Evolutionary conservation across 2,113 vertebrate genomes (phyloP), one percentile per base, ranked within the genome.

Genomic region (Gymnogyps californianus): DNA sequence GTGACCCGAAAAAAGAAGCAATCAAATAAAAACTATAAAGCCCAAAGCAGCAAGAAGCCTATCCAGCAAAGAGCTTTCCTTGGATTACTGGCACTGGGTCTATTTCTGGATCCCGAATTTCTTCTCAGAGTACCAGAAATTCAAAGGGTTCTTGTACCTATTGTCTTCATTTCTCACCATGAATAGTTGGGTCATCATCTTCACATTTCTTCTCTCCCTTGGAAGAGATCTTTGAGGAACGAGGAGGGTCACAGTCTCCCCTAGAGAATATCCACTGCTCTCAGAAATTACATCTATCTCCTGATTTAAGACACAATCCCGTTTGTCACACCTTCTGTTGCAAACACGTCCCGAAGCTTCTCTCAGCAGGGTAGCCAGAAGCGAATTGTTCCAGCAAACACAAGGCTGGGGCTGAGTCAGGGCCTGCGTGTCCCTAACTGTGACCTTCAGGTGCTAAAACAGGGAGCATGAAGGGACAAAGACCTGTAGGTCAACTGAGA

Each of bases 211-310:
- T 58, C 26, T 70, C 19, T 75, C 1, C 14, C 28, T 61, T 85
- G n/a, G 32, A 91, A 75, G 15, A 55, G 11, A 58, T 17, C 14
- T 46, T 44, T 47, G 47, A 74, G n/a, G 19, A 80, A 58, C 1
- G 2, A 38, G 6, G 13, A n/a, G 5, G 2, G 6, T 71, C 52
- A 67, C 1, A 0, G 21, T 1, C 16, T 64, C 2, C 25, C 28
- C 24, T 61, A 13, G 38, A 66, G 31, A 32, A 78, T 54, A 46
- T 24, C 4, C 7, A 66, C 34, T 47, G 25, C 16, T 51, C 32
- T 46, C n/a, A 77, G 46, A 89, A 90, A 70, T 80, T 18, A 70
- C 12, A 7, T 36, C 46, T 21, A 36, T 9, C 42, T 59, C 15
- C 25, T 52, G 10, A 78, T 79, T 71, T 40, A 66, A 49, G 44